Conservation (phyloP, 2,888 invertebrate genomes). For the Drosophila tanythrix region DNA sequence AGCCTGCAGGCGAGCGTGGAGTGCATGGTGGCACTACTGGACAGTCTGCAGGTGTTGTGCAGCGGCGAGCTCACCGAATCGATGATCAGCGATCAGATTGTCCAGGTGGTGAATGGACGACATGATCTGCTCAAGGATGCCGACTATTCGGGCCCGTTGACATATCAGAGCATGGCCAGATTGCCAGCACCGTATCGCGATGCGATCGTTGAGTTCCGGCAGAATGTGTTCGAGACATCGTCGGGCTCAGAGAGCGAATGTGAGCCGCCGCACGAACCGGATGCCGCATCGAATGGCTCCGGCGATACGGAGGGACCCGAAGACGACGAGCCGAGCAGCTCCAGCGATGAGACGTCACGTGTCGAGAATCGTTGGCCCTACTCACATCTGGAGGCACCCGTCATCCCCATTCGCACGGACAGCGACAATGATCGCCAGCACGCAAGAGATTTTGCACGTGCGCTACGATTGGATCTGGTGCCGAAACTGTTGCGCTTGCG, state of each 20-base stretch:
- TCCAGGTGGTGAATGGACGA: conserved; percentile 88
- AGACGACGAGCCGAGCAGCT: conserved; percentile 86
- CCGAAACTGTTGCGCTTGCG: conserved; percentile 91
- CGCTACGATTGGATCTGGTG: conserved; percentile 90
- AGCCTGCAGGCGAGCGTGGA: conserved; percentile 92
- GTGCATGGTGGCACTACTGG: conserved; percentile 92
- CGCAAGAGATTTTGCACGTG: conserved; percentile 92
- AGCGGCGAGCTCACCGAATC: conserved; percentile 90
- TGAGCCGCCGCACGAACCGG: conserved; percentile 89
- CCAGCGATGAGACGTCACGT: conserved; percentile 84
- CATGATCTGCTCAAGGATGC: conserved; percentile 90
- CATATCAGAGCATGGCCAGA: conserved; percentile 93
- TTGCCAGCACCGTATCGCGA: conserved; percentile 93
- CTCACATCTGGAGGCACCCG: conserved; percentile 84
- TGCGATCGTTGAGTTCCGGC: conserved; percentile 88
- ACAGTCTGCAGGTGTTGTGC: conserved; percentile 93
- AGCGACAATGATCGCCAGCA: conserved; percentile 94
- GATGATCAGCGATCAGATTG: conserved; percentile 85
- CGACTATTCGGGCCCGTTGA: conserved; percentile 93
- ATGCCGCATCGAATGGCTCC: conserved; percentile 91
- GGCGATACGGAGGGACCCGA: conserved; percentile 91
- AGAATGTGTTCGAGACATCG: conserved; percentile 88
- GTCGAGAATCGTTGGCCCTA: conserved; percentile 85
- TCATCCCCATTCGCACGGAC: conserved; percentile 86
- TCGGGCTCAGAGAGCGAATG: conserved; percentile 88